Percentiles rank a stretch among this genome's conserved stretches.
These are phyloP conservation scores for Cephus sareptanus DNA, from an alignment of 2,888 invertebrate species.

Conservation along the genomic window DNA sequence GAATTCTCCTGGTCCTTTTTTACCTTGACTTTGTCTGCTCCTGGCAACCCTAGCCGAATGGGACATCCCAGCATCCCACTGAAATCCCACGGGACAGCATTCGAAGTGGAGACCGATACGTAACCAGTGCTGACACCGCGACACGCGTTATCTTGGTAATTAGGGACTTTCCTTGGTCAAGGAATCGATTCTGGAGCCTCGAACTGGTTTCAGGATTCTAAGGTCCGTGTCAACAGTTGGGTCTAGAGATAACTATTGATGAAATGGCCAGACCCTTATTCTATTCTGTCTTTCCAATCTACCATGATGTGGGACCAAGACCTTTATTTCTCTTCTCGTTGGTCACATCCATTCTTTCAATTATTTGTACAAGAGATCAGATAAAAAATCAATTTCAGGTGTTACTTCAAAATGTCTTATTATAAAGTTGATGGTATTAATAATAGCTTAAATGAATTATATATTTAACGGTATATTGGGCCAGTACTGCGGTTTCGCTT, in stretches of 20 bases:
- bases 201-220: constrained; percentile 48
- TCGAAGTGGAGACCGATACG: constrained; percentile 38
- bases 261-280: constrained; percentile 26
- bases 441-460: constrained; percentile 22
- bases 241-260: constrained; percentile 45
- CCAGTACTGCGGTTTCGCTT: constrained; percentile 75
- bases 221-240: constrained; percentile 42
- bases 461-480: constrained; percentile 77
- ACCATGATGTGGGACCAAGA: constrained; percentile 17
- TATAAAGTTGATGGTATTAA: too few relatives aligned
- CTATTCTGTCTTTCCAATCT: constrained; percentile 28
- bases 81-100: constrained; percentile 39
- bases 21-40: too few relatives aligned
- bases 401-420: too few relatives aligned
- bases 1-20: too few relatives aligned
- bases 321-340: not conserved
- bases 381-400: not conserved
- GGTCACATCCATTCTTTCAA: not conserved
- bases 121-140: constrained; percentile 47
- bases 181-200: constrained; percentile 43
- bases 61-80: constrained; percentile 21
- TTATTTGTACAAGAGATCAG: constrained; percentile 15
- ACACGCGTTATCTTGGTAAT: constrained; percentile 55
- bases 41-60: too few relatives aligned
- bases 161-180: constrained; percentile 45